Evolutionary conservation across 2,797 vertebrate species (phyloP).

Genomic region (Allobates femoralis): DNA sequence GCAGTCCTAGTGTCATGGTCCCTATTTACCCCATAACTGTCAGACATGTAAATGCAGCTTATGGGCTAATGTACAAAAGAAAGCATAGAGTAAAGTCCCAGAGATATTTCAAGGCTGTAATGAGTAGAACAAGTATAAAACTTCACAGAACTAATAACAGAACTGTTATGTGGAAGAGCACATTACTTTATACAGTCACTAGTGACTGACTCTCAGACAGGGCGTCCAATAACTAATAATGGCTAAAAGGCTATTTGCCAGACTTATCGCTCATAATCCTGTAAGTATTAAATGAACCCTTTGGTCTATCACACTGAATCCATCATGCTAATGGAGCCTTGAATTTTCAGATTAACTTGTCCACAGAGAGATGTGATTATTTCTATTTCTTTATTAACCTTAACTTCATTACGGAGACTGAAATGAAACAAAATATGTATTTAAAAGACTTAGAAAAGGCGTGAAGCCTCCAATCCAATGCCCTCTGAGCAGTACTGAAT

Average conservation of each 20-base stretch:
- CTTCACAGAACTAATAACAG: not conserved
- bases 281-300: conserved; percentile 17
- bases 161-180: not conserved
- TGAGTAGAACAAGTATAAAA: too few species aligned
- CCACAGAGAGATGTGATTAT: conserved; percentile 42
- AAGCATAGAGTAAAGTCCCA: too few species aligned
- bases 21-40: too few species aligned
- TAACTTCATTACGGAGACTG: conserved; percentile 28
- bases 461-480: conserved; percentile 19
- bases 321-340: conserved; percentile 44
- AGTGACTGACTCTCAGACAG: conserved; percentile 37
- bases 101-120: too few species aligned
- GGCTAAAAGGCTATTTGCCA: conserved; percentile 29
- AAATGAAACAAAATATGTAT: conserved; percentile 24
- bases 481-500: conserved; percentile 28
- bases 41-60: too few species aligned
- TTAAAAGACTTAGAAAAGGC: not conserved
- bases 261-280: conserved; percentile 45
- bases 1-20: too few species aligned
- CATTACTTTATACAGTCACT: conserved; percentile 5
- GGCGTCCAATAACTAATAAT: conserved; percentile 21
- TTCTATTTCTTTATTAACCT: conserved; percentile 39
- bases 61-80: too few species aligned
- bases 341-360: conserved; percentile 56
- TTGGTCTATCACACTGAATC: conserved; percentile 35